Evolutionary conservation across 1,140 invertebrate species (phyloP), one percentile per base, ranked within the genome.

Genomic region (Hypothenemus hampei): DNA sequence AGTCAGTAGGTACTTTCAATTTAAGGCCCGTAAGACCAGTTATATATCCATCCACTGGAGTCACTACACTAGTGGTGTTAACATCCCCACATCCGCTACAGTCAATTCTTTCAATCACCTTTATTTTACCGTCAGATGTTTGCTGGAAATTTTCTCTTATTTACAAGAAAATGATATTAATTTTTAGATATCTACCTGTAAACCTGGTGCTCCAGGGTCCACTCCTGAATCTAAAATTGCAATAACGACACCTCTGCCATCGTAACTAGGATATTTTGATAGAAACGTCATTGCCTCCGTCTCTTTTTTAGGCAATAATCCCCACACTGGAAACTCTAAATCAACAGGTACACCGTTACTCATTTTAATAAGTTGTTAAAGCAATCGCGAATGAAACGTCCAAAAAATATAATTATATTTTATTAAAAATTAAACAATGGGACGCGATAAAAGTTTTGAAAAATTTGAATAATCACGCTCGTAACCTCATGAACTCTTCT

Each of bases 191-290:
- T 70, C 75, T 79, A 97, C 94, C 84, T 95, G 85, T 62, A 99
- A 79, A 52, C 95, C 96, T 51, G 86, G 81, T 11, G 93, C 92
- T 36, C 90, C 91, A 26, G 96, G 95, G 80, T 99, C 97, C 50
- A 99, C 88, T 13, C 97, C 97, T 22, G 94, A 96, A 77, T 98
- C 97, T 56, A 98, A 86, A 69, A 99, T 92, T 31, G 94, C 97
- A 69, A 99, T 95, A 60, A 89, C 75, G 23, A 90, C 84, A 67
- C 86, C 89, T 69, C 89, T 80, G 6, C 96, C 96, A 82, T 99
- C 94, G 73, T 89, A 97, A 54, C 86, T 78, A 0, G 94, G 93
- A 78, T 95, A 86, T 77, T 95, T 96, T 59, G 79, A 83, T 18
- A 97, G 68, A 76, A 98, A 98, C 48, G 83, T 81, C 21, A 82